Conservation (phyloP, 2,113 vertebrate species). For the Prunella fulvescens region DNA sequence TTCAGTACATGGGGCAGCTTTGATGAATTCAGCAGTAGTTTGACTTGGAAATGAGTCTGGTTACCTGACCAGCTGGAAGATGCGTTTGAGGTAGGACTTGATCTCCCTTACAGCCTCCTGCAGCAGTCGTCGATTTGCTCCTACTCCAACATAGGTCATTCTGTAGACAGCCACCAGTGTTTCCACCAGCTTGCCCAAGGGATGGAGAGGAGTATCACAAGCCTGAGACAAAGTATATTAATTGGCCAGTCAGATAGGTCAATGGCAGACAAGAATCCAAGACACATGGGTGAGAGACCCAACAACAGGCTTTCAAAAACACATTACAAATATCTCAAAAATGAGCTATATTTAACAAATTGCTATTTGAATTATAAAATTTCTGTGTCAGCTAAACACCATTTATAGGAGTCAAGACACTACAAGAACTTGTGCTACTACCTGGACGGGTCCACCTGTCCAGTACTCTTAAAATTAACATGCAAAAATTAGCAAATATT, state of each 20-base stretch:
- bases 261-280: background rate
- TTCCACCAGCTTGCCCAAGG: conserved; percentile 89
- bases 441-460: background rate
- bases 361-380: background rate
- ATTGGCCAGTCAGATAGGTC: background rate
- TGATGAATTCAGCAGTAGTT: background rate
- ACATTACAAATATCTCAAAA: background rate
- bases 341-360: background rate
- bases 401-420: background rate
- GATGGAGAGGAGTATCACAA: conserved; percentile 95
- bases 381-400: background rate
- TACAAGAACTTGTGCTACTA: background rate
- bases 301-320: background rate
- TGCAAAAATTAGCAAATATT: background rate
- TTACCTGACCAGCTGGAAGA: conserved; percentile 92
- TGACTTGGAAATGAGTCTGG: background rate
- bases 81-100: conserved; percentile 91
- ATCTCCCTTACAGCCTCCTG: conserved; percentile 94
- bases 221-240: conserved; percentile 73
- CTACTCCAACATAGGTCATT: conserved; percentile 97
- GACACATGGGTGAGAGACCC: background rate
- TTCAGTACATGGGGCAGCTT: background rate
- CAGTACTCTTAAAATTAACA: background rate
- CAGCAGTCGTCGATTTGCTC: conserved; percentile 90
- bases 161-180: conserved; percentile 92